phyloP scores from a whole-genome alignment of 2,113 vertebrate genomes.

The Stegostoma tigrinum region DNA sequence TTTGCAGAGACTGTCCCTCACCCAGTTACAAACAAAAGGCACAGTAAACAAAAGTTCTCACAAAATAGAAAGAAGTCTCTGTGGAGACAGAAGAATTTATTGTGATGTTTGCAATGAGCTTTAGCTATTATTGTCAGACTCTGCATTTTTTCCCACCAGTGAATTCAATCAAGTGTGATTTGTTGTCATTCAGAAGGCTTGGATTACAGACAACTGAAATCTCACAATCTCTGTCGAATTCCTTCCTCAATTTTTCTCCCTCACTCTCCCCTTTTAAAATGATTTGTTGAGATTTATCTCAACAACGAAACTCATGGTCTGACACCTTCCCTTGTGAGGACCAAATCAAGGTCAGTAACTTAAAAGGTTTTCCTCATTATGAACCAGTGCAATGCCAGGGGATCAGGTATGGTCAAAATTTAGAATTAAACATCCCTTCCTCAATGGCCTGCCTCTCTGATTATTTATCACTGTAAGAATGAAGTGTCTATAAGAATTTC shows the following conservation, averaged over 20 bases:
- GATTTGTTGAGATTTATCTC: background rate
- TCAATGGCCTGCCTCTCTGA: too few species aligned
- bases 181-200: background rate
- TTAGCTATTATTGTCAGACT: background rate
- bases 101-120: conserved; percentile 9
- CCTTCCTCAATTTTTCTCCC: background rate
- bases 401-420: background rate
- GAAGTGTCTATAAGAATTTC: too few species aligned
- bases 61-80: background rate
- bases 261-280: background rate
- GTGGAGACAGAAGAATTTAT: background rate
- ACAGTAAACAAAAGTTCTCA: conserved; percentile 20
- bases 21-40: background rate
- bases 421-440: background rate
- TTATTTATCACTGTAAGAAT: too few species aligned
- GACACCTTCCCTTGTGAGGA: background rate
- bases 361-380: background rate
- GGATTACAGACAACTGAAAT: conserved; percentile 15
- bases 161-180: background rate
- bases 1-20: background rate
- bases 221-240: background rate
- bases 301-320: background rate
- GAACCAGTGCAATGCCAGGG: background rate
- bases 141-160: background rate
- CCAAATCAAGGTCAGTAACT: background rate